phyloP scores from a whole-genome alignment of 2,113 vertebrate genomes.

The Bufo bufo region DNA sequence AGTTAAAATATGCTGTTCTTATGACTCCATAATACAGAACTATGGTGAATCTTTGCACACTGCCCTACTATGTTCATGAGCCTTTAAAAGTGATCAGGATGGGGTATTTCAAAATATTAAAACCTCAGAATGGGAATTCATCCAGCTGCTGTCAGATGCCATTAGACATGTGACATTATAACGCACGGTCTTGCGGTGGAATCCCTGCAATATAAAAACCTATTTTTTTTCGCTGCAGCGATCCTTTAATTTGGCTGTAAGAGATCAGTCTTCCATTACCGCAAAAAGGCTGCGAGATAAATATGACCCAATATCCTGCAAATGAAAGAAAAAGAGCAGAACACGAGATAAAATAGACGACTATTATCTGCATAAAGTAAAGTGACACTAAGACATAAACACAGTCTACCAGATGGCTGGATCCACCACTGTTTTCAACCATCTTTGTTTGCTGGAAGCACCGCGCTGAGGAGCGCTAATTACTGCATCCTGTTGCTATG shows the following conservation, averaged over 20 bases:
- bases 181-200: background rate
- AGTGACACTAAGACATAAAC: conserved; percentile 34
- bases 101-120: background rate
- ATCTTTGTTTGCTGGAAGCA: conserved; percentile 58
- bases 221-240: background rate
- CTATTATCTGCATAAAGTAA: conserved; percentile 51
- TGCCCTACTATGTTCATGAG: background rate
- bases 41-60: no score
- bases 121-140: background rate
- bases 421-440: conserved; percentile 58
- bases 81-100: background rate
- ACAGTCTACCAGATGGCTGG: conserved; percentile 53
- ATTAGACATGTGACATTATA: background rate
- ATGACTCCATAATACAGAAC: background rate
- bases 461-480: conserved; percentile 54
- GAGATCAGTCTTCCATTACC: background rate
- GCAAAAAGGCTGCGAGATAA: background rate
- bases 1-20: background rate
- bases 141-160: background rate
- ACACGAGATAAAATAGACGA: background rate
- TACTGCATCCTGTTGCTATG: conserved; percentile 59
- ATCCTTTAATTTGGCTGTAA: conserved; percentile 1
- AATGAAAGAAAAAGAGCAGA: conserved; percentile 39
- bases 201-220: background rate
- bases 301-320: conserved; percentile 11